Percentiles rank a stretch among this genome's conserved stretches.
Evolutionary conservation across 2,888 invertebrate species (phyloP).

Genomic region (Liopterus haemorrhoidalis): DNA sequence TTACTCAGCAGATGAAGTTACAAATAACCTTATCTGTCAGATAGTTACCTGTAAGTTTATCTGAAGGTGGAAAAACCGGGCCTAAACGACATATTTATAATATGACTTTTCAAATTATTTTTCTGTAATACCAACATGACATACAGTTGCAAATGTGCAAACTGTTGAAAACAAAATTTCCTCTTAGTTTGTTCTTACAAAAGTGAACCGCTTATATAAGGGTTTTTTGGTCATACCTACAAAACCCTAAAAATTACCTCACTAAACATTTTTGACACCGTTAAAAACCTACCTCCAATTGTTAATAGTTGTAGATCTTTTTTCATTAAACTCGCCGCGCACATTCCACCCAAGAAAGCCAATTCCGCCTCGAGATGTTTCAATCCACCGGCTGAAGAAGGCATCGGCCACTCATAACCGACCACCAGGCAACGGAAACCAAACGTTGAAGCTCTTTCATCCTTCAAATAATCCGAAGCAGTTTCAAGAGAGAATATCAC

Average conservation of each 20-base stretch:
- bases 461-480: slow-evolving; percentile 88
- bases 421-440: slow-evolving; percentile 76
- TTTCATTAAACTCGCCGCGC: slow-evolving; percentile 83
- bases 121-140: no score
- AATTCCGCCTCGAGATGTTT: slow-evolving; percentile 83
- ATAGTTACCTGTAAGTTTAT: no score
- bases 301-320: slow-evolving; percentile 67
- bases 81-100: no score
- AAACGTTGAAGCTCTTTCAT: slow-evolving; percentile 74
- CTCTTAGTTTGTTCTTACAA: no score
- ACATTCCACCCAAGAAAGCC: slow-evolving; percentile 84
- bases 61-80: no score
- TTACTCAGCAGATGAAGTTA: no score
- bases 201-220: no score
- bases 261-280: no score
- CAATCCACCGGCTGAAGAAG: slow-evolving; percentile 48
- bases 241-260: no score
- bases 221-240: no score
- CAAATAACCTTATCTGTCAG: no score
- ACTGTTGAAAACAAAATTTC: not conserved
- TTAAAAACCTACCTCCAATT: slow-evolving; percentile 48
- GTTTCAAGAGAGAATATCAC: slow-evolving; percentile 94
- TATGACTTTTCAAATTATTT: no score
- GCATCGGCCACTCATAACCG: slow-evolving; percentile 72
- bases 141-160: not conserved